phyloP scores from a whole-genome alignment of 2,113 vertebrate genomes.

The Hippocampus barbouri region DNA sequence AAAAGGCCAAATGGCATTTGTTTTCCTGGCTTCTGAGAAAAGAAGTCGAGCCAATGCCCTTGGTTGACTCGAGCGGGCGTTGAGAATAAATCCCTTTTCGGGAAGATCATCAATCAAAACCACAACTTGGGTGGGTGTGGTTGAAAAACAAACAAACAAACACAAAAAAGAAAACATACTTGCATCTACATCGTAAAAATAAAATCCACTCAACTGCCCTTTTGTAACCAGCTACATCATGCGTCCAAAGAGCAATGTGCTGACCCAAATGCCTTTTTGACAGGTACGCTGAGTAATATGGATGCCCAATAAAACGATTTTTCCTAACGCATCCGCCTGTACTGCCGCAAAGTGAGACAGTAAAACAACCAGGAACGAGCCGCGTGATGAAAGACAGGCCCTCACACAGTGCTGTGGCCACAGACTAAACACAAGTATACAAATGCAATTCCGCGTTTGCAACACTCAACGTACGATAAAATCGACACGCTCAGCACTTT shows the following conservation, averaged over 20 bases:
- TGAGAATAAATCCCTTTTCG: conserved; percentile 55
- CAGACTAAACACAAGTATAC: conserved; percentile 43
- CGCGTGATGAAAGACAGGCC: conserved; percentile 12
- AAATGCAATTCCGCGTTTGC: conserved; percentile 5
- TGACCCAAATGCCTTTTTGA: conserved; percentile 5
- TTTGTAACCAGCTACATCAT: conserved; percentile 5
- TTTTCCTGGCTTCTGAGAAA: conserved; percentile 20
- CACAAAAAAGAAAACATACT: not conserved
- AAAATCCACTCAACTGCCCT: not conserved
- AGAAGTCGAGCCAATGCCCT: conserved; percentile 31
- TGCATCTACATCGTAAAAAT: not conserved
- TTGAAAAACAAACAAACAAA: not conserved
- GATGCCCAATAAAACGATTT: conserved; percentile 3
- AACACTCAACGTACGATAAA: conserved; percentile 6
- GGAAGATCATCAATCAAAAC: conserved; percentile 57
- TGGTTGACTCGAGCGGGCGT: conserved; percentile 24
- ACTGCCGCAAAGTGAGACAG: not conserved
- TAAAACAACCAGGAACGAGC: not conserved
- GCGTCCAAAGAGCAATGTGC: conserved; percentile 23
- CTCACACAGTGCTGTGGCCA: conserved; percentile 11
- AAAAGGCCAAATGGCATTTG: conserved; percentile 32
- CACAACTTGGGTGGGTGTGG: conserved; percentile 8
- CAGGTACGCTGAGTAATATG: conserved; percentile 6
- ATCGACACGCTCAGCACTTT: not conserved
- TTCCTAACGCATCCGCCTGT: not conserved